phyloP scores from a whole-genome alignment of 2,113 vertebrate species.

The Oceanites oceanicus region DNA sequence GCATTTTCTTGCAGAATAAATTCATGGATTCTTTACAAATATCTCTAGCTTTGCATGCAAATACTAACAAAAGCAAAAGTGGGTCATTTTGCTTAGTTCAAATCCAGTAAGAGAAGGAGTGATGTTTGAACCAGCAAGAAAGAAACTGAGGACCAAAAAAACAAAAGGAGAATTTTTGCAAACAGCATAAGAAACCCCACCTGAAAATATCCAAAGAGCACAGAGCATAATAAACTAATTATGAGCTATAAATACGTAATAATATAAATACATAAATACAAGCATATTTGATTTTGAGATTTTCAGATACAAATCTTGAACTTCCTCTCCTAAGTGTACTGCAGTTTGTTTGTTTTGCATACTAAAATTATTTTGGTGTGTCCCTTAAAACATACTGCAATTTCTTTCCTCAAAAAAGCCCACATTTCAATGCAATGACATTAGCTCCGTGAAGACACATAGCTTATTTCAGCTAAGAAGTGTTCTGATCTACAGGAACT shows the following conservation, averaged over 20 bases:
- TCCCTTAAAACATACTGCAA: background rate
- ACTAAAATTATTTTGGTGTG: background rate
- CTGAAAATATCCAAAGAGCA: background rate
- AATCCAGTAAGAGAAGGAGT: background rate
- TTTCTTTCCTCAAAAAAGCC: background rate
- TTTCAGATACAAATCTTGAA: constrained; percentile 7
- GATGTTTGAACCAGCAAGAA: background rate
- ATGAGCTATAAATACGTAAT: background rate
- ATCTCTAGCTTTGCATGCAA: constrained; percentile 20
- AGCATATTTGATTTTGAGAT: background rate
- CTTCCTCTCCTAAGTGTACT: background rate
- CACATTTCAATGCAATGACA: background rate
- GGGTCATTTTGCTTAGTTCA: constrained; percentile 12
- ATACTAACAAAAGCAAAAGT: constrained; percentile 56
- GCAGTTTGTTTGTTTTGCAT: constrained; percentile 9
- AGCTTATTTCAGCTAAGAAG: constrained; percentile 18
- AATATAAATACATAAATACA: background rate
- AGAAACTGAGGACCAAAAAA: background rate
- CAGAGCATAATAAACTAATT: background rate
- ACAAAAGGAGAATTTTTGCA: background rate
- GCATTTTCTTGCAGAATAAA: constrained; percentile 23
- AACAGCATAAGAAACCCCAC: background rate
- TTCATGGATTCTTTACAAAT: constrained; percentile 34
- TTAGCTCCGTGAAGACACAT: constrained; percentile 10
- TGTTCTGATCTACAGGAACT: constrained; percentile 38